These are phyloP conservation scores for Myiagra hebetior DNA, from an alignment of 2,113 vertebrate genomes.

Conservation along the genomic window DNA sequence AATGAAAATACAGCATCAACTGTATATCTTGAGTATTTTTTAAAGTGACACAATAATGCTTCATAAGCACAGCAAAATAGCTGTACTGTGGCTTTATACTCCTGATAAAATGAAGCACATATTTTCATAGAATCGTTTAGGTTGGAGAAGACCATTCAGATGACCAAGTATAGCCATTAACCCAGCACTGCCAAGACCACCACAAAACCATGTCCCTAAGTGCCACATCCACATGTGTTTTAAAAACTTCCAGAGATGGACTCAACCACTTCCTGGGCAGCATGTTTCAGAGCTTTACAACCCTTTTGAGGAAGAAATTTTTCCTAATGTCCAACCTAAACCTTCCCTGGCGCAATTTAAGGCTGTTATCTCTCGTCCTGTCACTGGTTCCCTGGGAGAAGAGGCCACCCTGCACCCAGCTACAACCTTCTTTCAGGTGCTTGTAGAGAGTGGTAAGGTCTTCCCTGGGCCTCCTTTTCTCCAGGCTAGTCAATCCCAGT, in stretches of 20 bases:
- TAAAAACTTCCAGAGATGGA: not conserved
- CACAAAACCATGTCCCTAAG: not conserved
- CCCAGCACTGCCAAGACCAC: not conserved
- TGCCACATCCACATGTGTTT: not conserved
- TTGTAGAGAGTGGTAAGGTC: not conserved
- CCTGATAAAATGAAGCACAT: not conserved
- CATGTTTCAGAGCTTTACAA: not conserved
- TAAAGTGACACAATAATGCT: not conserved
- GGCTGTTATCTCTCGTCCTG: not conserved
- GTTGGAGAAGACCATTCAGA: not conserved
- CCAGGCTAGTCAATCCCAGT: not conserved
- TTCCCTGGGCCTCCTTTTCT: not conserved
- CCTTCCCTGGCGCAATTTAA: not conserved
- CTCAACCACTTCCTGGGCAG: not conserved
- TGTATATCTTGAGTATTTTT: not conserved
- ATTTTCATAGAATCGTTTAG: not conserved
- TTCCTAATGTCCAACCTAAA: not conserved
- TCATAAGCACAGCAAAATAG: not conserved
- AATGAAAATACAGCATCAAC: not conserved
- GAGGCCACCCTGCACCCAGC: not conserved
- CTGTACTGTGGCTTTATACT: not conserved
- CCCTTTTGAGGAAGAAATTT: not conserved
- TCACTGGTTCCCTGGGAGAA: not conserved
- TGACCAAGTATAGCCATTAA: not conserved
- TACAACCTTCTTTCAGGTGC: not conserved